phyloP scores from a whole-genome alignment of 2,797 vertebrate genomes.

The Gastrophryne carolinensis region DNA sequence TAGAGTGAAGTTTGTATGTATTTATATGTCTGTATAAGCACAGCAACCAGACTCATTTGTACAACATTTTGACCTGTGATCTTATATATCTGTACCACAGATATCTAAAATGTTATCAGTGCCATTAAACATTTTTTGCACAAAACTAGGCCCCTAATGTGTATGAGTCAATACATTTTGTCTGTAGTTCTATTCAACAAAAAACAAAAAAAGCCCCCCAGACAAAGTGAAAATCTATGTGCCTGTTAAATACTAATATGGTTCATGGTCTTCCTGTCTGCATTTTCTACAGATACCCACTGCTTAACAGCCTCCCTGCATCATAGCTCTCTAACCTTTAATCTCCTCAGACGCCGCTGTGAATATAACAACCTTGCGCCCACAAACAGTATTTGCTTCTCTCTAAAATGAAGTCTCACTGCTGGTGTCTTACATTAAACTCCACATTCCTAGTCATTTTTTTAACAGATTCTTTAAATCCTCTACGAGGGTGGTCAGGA shows the following conservation, averaged over 20 bases:
- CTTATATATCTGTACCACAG: too few relatives aligned
- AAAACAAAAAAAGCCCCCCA: too few relatives aligned
- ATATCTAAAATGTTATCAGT: too few relatives aligned
- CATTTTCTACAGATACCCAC: not conserved
- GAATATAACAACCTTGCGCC: slow-evolving; percentile 24
- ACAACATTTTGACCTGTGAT: too few relatives aligned
- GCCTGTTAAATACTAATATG: not conserved
- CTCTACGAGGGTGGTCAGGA: not conserved
- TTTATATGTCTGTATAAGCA: too few relatives aligned
- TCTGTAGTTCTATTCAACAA: too few relatives aligned
- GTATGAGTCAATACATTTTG: too few relatives aligned
- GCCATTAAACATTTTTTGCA: too few relatives aligned
- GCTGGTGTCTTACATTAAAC: slow-evolving; percentile 22
- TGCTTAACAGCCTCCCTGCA: slow-evolving; percentile 26
- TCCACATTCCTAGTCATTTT: slow-evolving; percentile 15
- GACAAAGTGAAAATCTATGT: too few relatives aligned
- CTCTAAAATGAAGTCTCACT: slow-evolving; percentile 11
- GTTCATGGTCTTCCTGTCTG: not conserved
- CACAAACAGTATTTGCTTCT: slow-evolving; percentile 17
- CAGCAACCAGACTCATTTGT: too few relatives aligned
- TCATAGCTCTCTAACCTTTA: slow-evolving; percentile 21
- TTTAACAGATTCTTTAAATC: slow-evolving; percentile 7
- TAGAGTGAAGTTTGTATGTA: too few relatives aligned
- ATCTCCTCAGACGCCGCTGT: slow-evolving; percentile 26
- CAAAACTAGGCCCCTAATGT: too few relatives aligned